Conservation (phyloP, 1,140 invertebrate species). For the Ceratina japonica region DNA sequence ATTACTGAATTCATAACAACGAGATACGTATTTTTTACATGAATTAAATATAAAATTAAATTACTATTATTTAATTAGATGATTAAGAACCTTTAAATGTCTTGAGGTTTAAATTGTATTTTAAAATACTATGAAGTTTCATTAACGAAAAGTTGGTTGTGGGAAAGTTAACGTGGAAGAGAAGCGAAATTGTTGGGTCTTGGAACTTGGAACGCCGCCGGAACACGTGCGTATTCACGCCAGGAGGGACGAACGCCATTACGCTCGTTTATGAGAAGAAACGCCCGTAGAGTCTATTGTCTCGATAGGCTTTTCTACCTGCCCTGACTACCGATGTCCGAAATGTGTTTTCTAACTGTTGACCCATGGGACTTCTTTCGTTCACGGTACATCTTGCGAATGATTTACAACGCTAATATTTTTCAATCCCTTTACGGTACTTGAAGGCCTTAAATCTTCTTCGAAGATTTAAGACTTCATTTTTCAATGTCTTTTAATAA, state of each 20-base stretch:
- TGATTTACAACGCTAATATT: not conserved
- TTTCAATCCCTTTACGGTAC: not conserved
- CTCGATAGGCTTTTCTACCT: conserved; percentile 21
- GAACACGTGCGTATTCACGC: conserved; percentile 33
- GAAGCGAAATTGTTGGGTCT: conserved; percentile 16
- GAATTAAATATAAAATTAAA: no score
- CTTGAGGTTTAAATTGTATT: not conserved
- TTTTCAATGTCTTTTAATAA: no score
- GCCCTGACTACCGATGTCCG: conserved; percentile 23
- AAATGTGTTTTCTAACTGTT: conserved; percentile 39
- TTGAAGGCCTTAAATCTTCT: no score
- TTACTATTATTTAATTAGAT: no score
- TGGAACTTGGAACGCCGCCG: conserved; percentile 26
- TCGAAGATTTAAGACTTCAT: no score
- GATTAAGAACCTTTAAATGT: not conserved
- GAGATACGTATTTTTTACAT: no score
- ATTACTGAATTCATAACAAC: no score
- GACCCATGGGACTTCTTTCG: conserved; percentile 6
- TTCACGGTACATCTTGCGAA: conserved; percentile 10
- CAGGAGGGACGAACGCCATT: conserved; percentile 34
- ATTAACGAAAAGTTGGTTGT: not conserved
- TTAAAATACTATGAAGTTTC: not conserved
- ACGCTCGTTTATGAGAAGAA: conserved; percentile 14
- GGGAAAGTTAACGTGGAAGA: not conserved
- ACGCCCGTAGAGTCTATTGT: conserved; percentile 14